Conservation (phyloP, 2,888 invertebrate genomes). For the Adineta ricciae region DNA sequence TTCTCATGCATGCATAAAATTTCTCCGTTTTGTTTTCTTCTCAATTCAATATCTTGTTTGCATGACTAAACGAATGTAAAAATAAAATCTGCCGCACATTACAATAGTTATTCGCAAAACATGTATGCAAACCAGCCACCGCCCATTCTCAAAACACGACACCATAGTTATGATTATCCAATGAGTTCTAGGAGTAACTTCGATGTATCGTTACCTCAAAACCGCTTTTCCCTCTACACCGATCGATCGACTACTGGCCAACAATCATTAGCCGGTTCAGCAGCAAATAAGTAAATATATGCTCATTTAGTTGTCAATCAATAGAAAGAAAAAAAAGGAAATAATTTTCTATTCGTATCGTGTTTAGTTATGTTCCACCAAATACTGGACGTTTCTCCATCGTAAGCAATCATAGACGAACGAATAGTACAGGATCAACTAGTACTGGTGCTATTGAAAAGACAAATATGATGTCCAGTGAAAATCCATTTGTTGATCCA, state of each 20-base stretch:
- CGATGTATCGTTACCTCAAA: not conserved
- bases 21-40: not conserved
- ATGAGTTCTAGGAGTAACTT: not conserved
- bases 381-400: not conserved
- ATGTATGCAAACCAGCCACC: not conserved
- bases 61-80: not conserved
- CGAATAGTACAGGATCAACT: not conserved
- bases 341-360: not conserved
- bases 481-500: not conserved
- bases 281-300: not conserved
- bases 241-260: too few species aligned
- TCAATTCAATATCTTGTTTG: not conserved
- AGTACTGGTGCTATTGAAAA: not conserved
- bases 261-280: not conserved
- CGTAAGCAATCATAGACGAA: not conserved
- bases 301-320: not conserved
- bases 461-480: constrained; percentile 10
- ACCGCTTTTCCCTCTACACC: not conserved
- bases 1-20: not conserved
- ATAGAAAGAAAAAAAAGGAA: not conserved
- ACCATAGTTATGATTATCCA: not conserved
- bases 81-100: not conserved
- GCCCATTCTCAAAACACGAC: not conserved
- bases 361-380: not conserved
- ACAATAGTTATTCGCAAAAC: not conserved